Percentiles rank a stretch among this genome's conserved stretches.
phyloP scores from a whole-genome alignment of 64 coral and sea anemone species.

The Acropora yongei region DNA sequence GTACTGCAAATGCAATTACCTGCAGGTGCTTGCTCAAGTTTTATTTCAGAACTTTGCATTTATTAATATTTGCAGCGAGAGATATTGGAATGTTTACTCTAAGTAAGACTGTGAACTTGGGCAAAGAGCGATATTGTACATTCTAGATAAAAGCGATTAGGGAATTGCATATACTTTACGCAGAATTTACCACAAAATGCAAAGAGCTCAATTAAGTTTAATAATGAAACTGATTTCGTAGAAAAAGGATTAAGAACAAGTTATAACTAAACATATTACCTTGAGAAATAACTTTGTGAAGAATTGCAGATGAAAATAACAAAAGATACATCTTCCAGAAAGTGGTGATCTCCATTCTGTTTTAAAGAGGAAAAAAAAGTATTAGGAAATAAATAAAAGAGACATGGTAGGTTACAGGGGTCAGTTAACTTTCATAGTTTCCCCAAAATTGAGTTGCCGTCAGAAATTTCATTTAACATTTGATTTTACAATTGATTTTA shows the following conservation, averaged over 20 bases:
- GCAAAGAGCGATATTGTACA: too few relatives aligned
- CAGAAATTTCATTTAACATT: too few relatives aligned
- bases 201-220: neutral
- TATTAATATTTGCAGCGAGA: too few relatives aligned
- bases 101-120: neutral
- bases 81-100: too few relatives aligned
- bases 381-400: neutral
- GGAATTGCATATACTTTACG: neutral
- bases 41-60: neutral
- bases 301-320: neutral
- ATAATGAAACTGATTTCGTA: too few relatives aligned
- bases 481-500: too few relatives aligned
- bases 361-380: too few relatives aligned
- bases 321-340: neutral
- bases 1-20: too few relatives aligned
- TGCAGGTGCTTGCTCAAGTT: too few relatives aligned
- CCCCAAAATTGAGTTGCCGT: neutral
- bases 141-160: too few relatives aligned
- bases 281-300: neutral
- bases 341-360: neutral
- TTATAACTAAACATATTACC: conserved; percentile 6
- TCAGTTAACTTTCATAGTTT: neutral
- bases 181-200: neutral
- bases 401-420: too few relatives aligned
- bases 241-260: neutral